A percentile compares a stretch with the other conserved stretches of the same genome.
These are phyloP conservation scores for Maniola jurtina DNA, from an alignment of 1,140 invertebrate species.

Conservation along the genomic window DNA sequence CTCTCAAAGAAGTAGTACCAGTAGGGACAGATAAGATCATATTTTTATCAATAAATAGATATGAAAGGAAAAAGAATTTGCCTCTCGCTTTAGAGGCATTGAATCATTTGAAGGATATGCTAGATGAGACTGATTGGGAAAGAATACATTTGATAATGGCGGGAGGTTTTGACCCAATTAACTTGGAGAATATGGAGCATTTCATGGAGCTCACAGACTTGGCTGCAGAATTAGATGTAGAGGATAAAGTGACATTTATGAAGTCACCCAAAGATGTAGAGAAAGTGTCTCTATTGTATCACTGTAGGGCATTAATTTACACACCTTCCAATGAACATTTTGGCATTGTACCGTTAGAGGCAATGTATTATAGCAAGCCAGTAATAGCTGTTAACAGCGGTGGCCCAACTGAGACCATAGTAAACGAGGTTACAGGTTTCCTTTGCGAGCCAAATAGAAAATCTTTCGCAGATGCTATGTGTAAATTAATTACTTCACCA, in stretches of 20 bases:
- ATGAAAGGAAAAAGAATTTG: slow-evolving; percentile 98
- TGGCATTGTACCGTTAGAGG: slow-evolving; percentile 99
- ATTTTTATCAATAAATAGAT: slow-evolving; percentile 97
- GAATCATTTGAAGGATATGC: slow-evolving; percentile 80
- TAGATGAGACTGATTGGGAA: slow-evolving; percentile 80
- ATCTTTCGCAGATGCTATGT: slow-evolving; percentile 90
- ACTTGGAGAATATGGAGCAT: slow-evolving; percentile 94
- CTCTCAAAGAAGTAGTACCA: slow-evolving; percentile 73
- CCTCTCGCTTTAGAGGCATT: slow-evolving; percentile 90
- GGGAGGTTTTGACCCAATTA: slow-evolving; percentile 96
- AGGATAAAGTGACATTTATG: slow-evolving; percentile 89
- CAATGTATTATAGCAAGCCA: slow-evolving; percentile 96
- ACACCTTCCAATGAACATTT: slow-evolving; percentile 99
- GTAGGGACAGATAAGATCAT: slow-evolving; percentile 80
- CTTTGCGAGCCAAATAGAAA: slow-evolving; percentile 85
- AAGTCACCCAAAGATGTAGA: slow-evolving; percentile 91
- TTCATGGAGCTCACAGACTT: slow-evolving; percentile 87
- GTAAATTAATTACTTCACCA: slow-evolving; percentile 81
- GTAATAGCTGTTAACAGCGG: slow-evolving; percentile 97
- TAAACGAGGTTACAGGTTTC: slow-evolving; percentile 93
- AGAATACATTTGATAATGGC: slow-evolving; percentile 93
- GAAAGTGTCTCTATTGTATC: slow-evolving; percentile 89
- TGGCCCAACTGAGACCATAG: slow-evolving; percentile 96
- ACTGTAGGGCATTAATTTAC: slow-evolving; percentile 91
- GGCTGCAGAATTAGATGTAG: slow-evolving; percentile 83